Evolutionary conservation across 2,888 invertebrate species (phyloP).

Genomic region (Drosophila vallismaia): DNA sequence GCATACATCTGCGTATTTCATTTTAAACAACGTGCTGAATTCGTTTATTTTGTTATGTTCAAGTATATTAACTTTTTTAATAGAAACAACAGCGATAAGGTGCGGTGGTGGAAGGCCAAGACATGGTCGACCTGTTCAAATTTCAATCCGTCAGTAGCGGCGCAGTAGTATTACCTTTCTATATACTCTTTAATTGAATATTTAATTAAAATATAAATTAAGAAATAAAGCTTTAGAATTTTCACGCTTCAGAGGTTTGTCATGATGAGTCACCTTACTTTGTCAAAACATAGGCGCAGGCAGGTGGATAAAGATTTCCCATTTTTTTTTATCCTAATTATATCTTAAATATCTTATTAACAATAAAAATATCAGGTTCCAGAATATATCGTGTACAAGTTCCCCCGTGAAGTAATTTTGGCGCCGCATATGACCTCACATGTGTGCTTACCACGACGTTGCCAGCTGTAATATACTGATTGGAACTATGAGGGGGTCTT

Average conservation of each 20-base stretch:
- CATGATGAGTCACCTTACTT: background rate
- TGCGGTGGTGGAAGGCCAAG: constrained; percentile 47
- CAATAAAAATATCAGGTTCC: background rate
- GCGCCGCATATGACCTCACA: background rate
- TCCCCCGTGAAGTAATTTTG: background rate
- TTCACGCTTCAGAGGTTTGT: background rate
- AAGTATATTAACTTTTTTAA: constrained; percentile 54
- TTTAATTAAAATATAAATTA: background rate
- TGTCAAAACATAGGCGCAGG: background rate
- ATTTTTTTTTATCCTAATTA: background rate
- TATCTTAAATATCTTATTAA: background rate
- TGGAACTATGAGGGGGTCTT: constrained; percentile 63
- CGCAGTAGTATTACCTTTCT: constrained; percentile 43
- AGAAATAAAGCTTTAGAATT: background rate
- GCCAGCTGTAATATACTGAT: constrained; percentile 64
- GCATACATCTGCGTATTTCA: constrained; percentile 44
- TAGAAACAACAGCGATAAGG: constrained; percentile 65
- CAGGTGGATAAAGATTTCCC: background rate
- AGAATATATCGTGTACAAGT: background rate
- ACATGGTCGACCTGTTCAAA: constrained; percentile 66
- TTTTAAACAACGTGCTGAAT: constrained; percentile 63
- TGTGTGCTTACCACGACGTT: constrained; percentile 37
- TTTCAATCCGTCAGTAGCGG: constrained; percentile 42
- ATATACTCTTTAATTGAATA: too few species aligned
- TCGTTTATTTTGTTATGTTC: constrained; percentile 54